A percentile compares a stretch with the other conserved stretches of the same genome.
These are phyloP conservation scores for Moxostoma hubbsi DNA, from an alignment of 2,797 vertebrate genomes.

Conservation along the genomic window DNA sequence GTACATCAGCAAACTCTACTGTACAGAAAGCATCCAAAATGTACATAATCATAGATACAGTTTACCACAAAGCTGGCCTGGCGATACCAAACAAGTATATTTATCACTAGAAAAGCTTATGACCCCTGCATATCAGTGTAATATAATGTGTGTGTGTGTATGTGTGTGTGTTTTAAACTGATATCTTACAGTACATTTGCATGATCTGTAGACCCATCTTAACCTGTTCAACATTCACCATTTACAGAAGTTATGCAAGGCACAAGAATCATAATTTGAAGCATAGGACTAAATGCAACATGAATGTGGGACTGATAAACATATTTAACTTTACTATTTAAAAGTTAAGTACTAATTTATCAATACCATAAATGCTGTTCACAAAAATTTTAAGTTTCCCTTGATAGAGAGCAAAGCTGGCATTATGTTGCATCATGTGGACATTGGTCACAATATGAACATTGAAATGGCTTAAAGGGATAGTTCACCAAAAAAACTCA, in stretches of 20 bases:
- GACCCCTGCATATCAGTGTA: slow-evolving; percentile 68
- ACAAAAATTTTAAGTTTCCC: not conserved
- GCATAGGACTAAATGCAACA: slow-evolving; percentile 30
- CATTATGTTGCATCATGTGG: not conserved
- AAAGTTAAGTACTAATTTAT: slow-evolving; percentile 3
- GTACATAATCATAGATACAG: slow-evolving; percentile 85
- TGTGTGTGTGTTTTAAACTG: slow-evolving; percentile 60
- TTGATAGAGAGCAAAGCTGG: slow-evolving; percentile 11
- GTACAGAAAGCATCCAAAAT: slow-evolving; percentile 93
- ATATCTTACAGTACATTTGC: slow-evolving; percentile 69
- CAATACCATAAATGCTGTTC: not conserved
- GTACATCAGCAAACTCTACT: slow-evolving; percentile 89
- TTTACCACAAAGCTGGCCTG: slow-evolving; percentile 91
- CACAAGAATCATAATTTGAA: slow-evolving; percentile 84
- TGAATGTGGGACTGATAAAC: not conserved
- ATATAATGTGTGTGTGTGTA: not conserved
- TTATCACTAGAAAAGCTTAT: slow-evolving; percentile 84
- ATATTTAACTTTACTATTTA: not conserved
- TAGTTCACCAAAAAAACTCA: not conserved
- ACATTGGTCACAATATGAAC: not conserved
- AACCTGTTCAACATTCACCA: slow-evolving; percentile 95
- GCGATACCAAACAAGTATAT: slow-evolving; percentile 92
- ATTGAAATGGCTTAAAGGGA: not conserved
- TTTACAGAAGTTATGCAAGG: slow-evolving; percentile 98
- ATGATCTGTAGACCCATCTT: slow-evolving; percentile 76